Percentiles rank a stretch among this genome's conserved stretches.
Conservation (phyloP, 2,888 invertebrate species). For the Aleiodes leptofemur region DNA sequence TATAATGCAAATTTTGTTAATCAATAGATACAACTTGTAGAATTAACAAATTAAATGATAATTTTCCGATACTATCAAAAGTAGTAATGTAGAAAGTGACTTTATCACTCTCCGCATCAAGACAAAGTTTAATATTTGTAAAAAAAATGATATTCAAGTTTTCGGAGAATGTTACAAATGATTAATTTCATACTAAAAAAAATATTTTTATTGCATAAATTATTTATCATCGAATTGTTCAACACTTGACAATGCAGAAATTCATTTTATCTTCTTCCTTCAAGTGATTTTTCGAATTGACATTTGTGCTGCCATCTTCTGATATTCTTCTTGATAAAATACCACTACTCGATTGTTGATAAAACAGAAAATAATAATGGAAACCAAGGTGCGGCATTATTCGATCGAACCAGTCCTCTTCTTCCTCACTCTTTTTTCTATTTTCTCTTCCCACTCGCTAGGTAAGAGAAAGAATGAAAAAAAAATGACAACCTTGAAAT, state of each 20-base stretch:
- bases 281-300: background rate
- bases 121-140: background rate
- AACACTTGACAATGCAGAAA: background rate
- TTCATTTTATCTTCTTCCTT: background rate
- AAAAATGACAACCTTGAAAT: slow-evolving; percentile 12
- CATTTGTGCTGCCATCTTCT: background rate
- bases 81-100: no score
- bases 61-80: no score
- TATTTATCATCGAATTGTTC: background rate
- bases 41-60: no score
- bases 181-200: no score
- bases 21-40: no score
- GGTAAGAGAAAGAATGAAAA: background rate
- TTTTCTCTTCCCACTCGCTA: background rate
- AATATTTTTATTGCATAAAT: background rate
- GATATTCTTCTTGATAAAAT: background rate
- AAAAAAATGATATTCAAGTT: background rate
- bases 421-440: background rate
- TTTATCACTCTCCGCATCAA: background rate
- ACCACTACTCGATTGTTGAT: background rate
- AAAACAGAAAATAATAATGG: background rate
- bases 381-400: slow-evolving; percentile 12
- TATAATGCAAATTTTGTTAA: no score
- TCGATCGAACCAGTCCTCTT: background rate
- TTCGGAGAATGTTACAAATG: background rate